Evolutionary conservation across 2,113 vertebrate species (phyloP).

Genomic region (Esox niger): DNA sequence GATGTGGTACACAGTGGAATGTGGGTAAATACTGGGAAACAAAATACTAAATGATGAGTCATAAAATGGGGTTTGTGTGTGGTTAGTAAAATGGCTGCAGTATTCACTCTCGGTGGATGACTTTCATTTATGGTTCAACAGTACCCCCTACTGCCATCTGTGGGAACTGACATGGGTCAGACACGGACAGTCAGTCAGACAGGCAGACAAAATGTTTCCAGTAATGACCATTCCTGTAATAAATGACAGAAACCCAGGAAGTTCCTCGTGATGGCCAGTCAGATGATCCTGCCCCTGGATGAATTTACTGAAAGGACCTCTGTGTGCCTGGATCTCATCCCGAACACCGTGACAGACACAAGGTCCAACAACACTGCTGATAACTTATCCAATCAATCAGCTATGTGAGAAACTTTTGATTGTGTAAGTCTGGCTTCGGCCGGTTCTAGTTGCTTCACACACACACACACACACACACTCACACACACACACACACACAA

Average conservation of each 20-base stretch:
- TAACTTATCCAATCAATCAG: not conserved
- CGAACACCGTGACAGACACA: not conserved
- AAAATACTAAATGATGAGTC: not conserved
- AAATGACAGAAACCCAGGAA: not conserved
- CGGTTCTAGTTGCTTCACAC: too few species aligned
- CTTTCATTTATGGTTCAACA: slow-evolving; percentile 33
- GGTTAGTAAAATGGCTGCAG: slow-evolving; percentile 15
- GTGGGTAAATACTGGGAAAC: not conserved
- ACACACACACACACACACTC: not conserved
- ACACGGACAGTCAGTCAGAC: not conserved
- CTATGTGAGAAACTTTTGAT: too few species aligned
- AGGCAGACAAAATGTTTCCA: too few species aligned
- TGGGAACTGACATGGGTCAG: not conserved
- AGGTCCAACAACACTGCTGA: not conserved
- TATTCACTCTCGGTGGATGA: not conserved
- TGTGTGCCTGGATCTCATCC: not conserved
- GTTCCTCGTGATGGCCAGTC: not conserved
- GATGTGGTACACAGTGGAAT: not conserved
- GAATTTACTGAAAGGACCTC: not conserved
- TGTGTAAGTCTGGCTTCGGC: too few species aligned
- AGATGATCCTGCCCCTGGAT: not conserved
- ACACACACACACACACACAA: not conserved
- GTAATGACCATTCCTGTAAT: not conserved
- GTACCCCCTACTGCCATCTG: slow-evolving; percentile 33
- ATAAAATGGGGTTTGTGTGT: not conserved